Evolutionary conservation across 2,113 vertebrate species (phyloP).

Genomic region (Diadophis punctatus): DNA sequence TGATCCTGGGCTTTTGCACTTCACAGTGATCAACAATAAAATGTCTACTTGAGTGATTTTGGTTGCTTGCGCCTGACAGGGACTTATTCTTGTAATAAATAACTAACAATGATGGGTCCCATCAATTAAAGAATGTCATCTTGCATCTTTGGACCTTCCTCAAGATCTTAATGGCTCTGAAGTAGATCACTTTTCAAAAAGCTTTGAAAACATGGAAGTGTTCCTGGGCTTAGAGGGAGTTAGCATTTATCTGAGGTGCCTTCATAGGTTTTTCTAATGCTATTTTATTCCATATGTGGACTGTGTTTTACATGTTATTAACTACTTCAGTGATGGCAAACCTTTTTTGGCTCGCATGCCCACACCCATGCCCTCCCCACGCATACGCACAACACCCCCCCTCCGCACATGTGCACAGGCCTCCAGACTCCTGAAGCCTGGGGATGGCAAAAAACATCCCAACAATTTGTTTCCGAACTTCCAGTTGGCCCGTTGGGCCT

Average conservation of each 20-base stretch:
- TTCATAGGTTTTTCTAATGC: neutral
- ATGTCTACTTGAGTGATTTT: neutral
- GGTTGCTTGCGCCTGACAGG: neutral
- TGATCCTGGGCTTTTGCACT: neutral
- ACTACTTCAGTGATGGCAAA: neutral
- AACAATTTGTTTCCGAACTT: too few relatives aligned
- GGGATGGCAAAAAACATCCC: too few relatives aligned
- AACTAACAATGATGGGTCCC: neutral
- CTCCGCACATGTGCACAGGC: too few relatives aligned
- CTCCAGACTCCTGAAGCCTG: too few relatives aligned
- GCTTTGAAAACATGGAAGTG: neutral
- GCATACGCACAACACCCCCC: too few relatives aligned
- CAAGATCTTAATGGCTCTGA: neutral
- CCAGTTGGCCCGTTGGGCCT: too few relatives aligned
- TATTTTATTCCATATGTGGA: neutral
- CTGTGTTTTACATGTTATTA: neutral
- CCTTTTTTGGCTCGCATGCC: too few relatives aligned
- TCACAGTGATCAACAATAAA: neutral
- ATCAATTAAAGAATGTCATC: neutral
- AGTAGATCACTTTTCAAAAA: neutral
- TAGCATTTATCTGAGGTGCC: neutral
- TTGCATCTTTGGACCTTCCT: neutral
- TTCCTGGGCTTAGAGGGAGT: neutral
- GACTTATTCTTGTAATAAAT: neutral
- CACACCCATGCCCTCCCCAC: too few relatives aligned